Base-by-base conservation (phyloP, 2,113 vertebrate species). In the Corythaixoides concolor region DNA sequence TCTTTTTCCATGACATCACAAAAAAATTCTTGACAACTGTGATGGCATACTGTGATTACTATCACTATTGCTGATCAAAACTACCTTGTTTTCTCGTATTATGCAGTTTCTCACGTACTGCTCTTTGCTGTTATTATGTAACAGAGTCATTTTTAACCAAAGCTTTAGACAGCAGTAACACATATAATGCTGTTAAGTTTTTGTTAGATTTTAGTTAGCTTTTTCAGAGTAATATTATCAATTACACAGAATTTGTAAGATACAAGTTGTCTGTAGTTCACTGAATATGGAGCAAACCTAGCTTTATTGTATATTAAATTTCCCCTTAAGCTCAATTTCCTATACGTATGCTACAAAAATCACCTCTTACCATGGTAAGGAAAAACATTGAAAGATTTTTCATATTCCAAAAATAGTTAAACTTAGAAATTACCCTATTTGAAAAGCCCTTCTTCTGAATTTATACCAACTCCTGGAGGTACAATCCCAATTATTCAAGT, bases 311-410 rank as follows among this genome's bases (percentile, higher is more conserved):
- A 26, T 18, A 70, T 41, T 87, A 76, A 35, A 24, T 58, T 14
- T n/a, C 23, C 18, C 39, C 6, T 45, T 21, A 67, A 50, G 11
- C 14, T 85, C 17, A 56, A 12, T 64, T 85, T 83, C 60, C 58
- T 12, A 22, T 5, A 12, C 0, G 0, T 8, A 19, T 3, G 0
- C 12, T 64, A 81, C 5, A 59, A 63, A 87, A 50, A n/a, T 47
- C 0, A 6, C 28, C 4, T 84, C 52, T 85, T 56, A 52, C 4
- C 18, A 72, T 11, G 15, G 20, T 2, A 67, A 3, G 84, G 5
- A 78, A 93, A 50, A 82, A n/a, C 1, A 0, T 2, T 28, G 10
- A 21, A 56, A 41, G 12, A 3, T 3, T 58, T 76, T 41, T 77
- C 15, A 1, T 41, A 41, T 16, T 18, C 49, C 26, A 89, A 66